Evolutionary conservation across 2,113 vertebrate species (phyloP).

Genomic region (Macaca mulatta): DNA sequence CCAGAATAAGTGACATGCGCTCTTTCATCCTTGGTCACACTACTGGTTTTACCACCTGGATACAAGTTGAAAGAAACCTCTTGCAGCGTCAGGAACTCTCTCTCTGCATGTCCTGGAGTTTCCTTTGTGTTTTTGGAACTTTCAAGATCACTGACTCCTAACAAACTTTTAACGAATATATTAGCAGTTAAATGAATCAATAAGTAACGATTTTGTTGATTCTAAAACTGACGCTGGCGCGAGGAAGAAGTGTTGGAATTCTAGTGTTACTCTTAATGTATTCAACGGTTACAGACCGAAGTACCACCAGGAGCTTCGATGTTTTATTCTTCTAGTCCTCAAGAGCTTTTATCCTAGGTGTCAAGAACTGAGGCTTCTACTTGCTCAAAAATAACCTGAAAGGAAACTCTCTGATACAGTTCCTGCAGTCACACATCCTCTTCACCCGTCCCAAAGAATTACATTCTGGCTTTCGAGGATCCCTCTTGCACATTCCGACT

Average conservation of each 20-base stretch:
- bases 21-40: background rate
- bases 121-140: background rate
- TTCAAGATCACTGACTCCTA: background rate
- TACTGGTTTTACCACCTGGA: background rate
- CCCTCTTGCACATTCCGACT: background rate
- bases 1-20: too few relatives aligned
- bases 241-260: background rate
- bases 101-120: background rate
- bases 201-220: background rate
- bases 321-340: background rate
- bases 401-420: background rate
- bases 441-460: background rate
- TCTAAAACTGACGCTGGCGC: background rate
- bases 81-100: background rate
- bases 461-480: background rate
- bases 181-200: background rate
- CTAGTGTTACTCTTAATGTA: background rate
- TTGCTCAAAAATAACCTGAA: background rate
- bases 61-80: background rate
- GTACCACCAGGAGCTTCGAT: rapidly evolving
- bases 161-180: background rate
- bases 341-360: background rate
- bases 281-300: too few relatives aligned
- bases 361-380: background rate
- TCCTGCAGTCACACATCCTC: background rate